Percentiles rank a stretch among this genome's conserved stretches.
Conservation (phyloP, 35 echinoderm and acorn worm species). For the Heliocidaris tuberculata region DNA sequence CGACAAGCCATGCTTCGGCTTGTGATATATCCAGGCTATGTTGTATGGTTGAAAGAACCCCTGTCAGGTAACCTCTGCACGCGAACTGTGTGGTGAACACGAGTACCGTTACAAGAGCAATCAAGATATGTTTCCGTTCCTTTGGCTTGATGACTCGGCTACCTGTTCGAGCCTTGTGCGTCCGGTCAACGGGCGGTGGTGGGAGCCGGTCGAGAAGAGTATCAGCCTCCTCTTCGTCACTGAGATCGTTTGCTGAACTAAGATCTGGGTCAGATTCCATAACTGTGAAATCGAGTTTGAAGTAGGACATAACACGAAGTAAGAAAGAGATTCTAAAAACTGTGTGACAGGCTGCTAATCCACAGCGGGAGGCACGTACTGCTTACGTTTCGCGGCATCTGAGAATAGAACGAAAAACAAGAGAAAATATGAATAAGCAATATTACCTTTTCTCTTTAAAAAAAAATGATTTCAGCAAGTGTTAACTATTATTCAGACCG, state of each 20-base stretch:
- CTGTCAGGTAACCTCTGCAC: conserved; percentile 34
- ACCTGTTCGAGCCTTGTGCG: conserved; percentile 17
- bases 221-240: conserved; percentile 19
- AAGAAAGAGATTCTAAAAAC: not conserved
- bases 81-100: conserved; percentile 43
- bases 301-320: conserved; percentile 45
- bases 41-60: conserved; percentile 34
- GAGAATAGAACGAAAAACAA: not conserved
- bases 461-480: no score
- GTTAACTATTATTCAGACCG: no score
- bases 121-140: conserved; percentile 33
- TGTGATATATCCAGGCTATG: conserved; percentile 41
- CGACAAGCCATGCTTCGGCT: conserved; percentile 28
- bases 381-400: not conserved
- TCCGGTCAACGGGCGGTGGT: conserved; percentile 9
- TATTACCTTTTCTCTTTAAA: no score
- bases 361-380: not conserved
- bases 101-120: not conserved
- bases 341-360: not conserved
- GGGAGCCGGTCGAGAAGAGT: conserved; percentile 19
- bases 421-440: no score
- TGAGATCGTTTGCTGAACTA: conserved; percentile 21
- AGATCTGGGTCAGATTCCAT: conserved; percentile 44
- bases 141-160: conserved; percentile 37
- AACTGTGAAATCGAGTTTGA: conserved; percentile 38